Evolutionary conservation across 2,888 invertebrate species (phyloP), one percentile per base, ranked within the genome.

Genomic region (Apodemia hepburni): DNA sequence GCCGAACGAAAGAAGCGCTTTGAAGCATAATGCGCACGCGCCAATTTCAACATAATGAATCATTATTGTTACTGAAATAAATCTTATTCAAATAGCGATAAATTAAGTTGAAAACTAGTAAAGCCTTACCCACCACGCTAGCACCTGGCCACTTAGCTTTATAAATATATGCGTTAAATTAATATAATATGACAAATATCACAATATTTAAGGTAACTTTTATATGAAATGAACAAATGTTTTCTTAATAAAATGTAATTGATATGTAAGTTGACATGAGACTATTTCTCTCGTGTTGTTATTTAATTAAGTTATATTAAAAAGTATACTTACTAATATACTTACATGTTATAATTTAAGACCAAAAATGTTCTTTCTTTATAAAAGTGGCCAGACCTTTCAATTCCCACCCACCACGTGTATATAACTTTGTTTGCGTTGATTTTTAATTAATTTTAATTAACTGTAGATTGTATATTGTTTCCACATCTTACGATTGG

Each of bases 1-100:
- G 33, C 33, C 1, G 33, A 95, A 86, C 92, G 94, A 79, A 93
- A 94, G 86, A 94, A 94, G 84, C 92, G 93, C 80, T 95, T 95
- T 88, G 94, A 95, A 64, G 62, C 60, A 7, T 68, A 58, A 57
- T 18, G 51, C 22, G 51, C 51, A 51, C 17, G 47, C 51, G 17
- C 51, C 22, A 11, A 51, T 18, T 51, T 51, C 51, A 51, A 51
- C 51, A 11, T 51, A 51, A 17, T 51, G 5, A 22, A 22, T 51
- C 22, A 22, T 51, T 51, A 49, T 18, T 4, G 22, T 11, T 18
- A 11, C 18, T 49, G 3, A 18, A 51, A 51, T 22, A 51, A 8
- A 33, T 8, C 22, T 38, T 11, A 38, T 38, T 38, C 3, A 9
- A 51, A 18, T 51, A 3, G 22, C 51, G 22, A 51, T 51, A 51